Base-by-base conservation (phyloP, 2,888 invertebrate genomes). In the Stenodera caucasica region DNA sequence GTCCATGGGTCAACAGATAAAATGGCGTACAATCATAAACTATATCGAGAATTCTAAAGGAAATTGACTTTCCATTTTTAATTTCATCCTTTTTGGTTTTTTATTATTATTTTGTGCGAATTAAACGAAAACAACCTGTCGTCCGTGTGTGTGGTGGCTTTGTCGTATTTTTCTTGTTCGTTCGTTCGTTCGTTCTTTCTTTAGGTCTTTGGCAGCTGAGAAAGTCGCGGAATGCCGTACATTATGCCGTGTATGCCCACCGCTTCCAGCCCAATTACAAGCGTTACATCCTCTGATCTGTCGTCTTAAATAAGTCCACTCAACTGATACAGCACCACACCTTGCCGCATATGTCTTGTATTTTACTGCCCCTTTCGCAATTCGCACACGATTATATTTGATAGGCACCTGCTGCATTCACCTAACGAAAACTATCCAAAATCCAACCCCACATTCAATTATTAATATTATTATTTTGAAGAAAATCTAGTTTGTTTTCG, bases 231-330 rank as follows among this genome's bases (percentile, higher is more conserved):
- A 62, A 66, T 67, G 66, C 60, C 53, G 73, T 70, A 72, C 71
- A 74, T 73, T 74, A 74, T 73, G 72, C 72, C 71, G 73, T 71
- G 73, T 21, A 45, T 72, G 52, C 52, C 70, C 70, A 70, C 73
- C 70, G 70, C 74, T 71, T 72, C 45, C 69, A 67, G 70, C 74
- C 75, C 75, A 75, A 75, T 75, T 75, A 75, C 74, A 75, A 74
- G 72, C 69, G 70, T 72, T 70, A 74, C 75, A 75, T 74, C 69
- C 71, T 64, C 65, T 69, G 67, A 68, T 45, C 45, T 73, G 74
- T 72, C 74, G 67, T 72, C 71, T 74, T 75, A 75, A 75, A 75
- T 75, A 74, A 74, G 72, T 72, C 70, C 66, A 64, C 65, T 65
- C 66, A 45, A 63, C 70, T 67, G 71, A 71, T 70, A 70, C 70